Percentiles rank a stretch among this genome's conserved stretches.
Conservation (phyloP, 2,113 vertebrate species). For the Prinia subflava region DNA sequence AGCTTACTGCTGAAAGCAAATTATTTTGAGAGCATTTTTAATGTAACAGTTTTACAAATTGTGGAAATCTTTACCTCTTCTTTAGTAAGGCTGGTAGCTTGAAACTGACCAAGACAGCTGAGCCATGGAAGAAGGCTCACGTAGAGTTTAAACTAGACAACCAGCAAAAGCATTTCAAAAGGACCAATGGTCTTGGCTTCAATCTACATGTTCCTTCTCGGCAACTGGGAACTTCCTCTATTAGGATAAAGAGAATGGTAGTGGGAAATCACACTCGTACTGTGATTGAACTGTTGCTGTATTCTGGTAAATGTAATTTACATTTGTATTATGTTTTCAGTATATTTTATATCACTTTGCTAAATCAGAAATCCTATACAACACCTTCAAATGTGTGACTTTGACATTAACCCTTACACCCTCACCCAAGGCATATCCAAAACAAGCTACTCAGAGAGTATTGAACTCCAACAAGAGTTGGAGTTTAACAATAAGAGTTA, state of each 20-base stretch:
- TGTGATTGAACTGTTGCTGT: background rate
- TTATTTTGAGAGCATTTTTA: background rate
- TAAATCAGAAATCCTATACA: background rate
- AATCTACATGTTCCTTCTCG: background rate
- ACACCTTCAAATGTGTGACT: background rate
- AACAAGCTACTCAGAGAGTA: background rate
- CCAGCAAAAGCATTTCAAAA: background rate
- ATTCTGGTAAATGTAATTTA: background rate
- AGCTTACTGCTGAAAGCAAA: background rate
- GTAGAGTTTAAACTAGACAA: accelerated
- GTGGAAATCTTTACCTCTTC: background rate
- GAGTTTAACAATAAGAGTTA: no score
- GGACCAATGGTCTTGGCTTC: background rate
- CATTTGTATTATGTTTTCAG: background rate
- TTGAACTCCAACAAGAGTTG: background rate
- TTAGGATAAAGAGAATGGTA: background rate
- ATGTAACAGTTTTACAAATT: background rate
- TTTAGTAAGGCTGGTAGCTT: background rate
- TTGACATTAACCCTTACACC: background rate
- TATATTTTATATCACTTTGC: background rate
- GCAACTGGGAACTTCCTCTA: accelerated
- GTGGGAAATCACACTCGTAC: background rate
- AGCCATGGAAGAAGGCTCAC: background rate
- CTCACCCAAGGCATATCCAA: background rate
- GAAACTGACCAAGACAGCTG: background rate